These are phyloP conservation scores for Apostichopus californicus DNA, from an alignment of 35 echinoderm and acorn worm genomes.

Conservation along the genomic window DNA sequence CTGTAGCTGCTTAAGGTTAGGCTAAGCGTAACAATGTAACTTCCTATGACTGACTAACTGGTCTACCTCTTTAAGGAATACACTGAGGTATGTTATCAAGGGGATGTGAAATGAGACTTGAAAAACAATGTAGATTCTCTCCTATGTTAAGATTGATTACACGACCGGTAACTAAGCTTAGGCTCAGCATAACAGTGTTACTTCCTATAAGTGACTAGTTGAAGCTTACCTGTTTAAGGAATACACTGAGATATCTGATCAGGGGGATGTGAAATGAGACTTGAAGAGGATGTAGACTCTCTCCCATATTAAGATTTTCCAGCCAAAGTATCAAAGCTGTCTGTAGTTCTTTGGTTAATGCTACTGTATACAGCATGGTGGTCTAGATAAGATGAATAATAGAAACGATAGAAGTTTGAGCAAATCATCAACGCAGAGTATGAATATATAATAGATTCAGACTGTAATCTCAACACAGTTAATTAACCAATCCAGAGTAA, in stretches of 20 bases:
- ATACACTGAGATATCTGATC: conserved; percentile 76
- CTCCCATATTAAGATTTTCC: conserved; percentile 66
- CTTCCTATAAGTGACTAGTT: not conserved
- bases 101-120: too few relatives aligned
- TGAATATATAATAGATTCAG: not conserved
- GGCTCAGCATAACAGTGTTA: not conserved
- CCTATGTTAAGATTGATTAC: too few relatives aligned
- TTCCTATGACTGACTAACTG: too few relatives aligned
- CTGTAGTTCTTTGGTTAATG: conserved; percentile 62
- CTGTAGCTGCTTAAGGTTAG: too few relatives aligned
- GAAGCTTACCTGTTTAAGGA: conserved; percentile 73
- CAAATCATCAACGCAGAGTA: not conserved
- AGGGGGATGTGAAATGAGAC: conserved; percentile 95
- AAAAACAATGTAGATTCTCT: too few relatives aligned
- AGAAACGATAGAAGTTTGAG: not conserved
- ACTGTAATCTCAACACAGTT: not conserved
- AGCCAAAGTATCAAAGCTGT: conserved; percentile 70
- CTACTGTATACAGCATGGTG: conserved; percentile 55
- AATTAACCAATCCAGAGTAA: too few relatives aligned
- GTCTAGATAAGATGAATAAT: conserved; percentile 36
- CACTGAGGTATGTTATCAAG: too few relatives aligned
- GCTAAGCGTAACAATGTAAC: too few relatives aligned
- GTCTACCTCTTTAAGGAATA: too few relatives aligned
- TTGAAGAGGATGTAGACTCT: conserved; percentile 68
- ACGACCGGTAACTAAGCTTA: not conserved